A percentile compares a stretch with the other conserved stretches of the same genome.
Conservation (phyloP, 1,140 invertebrate genomes). For the Chionoecetes opilio region DNA sequence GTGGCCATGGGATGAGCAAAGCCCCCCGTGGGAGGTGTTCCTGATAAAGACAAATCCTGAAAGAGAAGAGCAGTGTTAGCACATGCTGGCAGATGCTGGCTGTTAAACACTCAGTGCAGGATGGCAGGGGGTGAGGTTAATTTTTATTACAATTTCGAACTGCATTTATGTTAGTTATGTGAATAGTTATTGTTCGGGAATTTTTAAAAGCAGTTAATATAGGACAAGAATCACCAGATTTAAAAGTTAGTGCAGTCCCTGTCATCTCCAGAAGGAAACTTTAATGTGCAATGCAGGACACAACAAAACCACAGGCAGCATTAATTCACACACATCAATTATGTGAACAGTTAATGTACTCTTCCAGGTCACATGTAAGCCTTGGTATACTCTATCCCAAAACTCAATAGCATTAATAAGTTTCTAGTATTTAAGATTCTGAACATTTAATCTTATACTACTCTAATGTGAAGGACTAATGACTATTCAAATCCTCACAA, state of each 20-base stretch:
- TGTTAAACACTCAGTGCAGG: background rate
- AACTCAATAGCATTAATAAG: too few relatives aligned
- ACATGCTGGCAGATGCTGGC: conserved; percentile 60
- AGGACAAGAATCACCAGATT: background rate
- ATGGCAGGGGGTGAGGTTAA: background rate
- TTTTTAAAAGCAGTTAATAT: background rate
- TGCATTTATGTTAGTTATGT: background rate
- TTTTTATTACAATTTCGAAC: background rate
- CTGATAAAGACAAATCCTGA: conserved; percentile 75
- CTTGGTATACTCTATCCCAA: too few relatives aligned
- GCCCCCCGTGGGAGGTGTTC: conserved; percentile 70
- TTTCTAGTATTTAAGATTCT: too few relatives aligned
- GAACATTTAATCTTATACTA: too few relatives aligned
- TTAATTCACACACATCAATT: too few relatives aligned
- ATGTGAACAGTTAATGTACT: too few relatives aligned
- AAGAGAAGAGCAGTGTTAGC: conserved; percentile 73
- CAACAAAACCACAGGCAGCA: too few relatives aligned
- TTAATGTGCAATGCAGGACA: too few relatives aligned
- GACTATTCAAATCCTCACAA: too few relatives aligned
- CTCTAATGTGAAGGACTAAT: too few relatives aligned
- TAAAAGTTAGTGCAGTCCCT: background rate
- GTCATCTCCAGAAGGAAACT: background rate
- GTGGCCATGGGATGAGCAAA: conserved; percentile 76
- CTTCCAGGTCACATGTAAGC: too few relatives aligned
- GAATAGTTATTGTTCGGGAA: background rate